A percentile compares a stretch with the other conserved stretches of the same genome.
Conservation (phyloP, 1,140 invertebrate species). For the Penaeus japonicus region DNA sequence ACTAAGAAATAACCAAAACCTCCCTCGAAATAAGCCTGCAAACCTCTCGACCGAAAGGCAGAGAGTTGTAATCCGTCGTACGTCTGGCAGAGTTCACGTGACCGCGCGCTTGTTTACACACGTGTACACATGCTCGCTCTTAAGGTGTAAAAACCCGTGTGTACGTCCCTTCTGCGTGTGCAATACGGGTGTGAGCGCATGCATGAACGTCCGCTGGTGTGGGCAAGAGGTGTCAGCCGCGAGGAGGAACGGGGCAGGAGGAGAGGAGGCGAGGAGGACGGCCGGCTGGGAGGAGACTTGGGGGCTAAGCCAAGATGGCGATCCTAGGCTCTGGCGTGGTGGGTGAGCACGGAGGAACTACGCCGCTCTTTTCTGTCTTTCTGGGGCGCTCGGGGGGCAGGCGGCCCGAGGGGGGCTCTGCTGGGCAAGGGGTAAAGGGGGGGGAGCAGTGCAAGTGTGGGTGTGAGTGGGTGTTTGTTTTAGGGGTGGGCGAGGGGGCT, state of each 20-base stretch:
- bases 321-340: slow-evolving; percentile 35
- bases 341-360: background rate
- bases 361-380: background rate
- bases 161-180: background rate
- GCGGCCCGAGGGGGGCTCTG: background rate
- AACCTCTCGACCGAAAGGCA: background rate
- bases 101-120: slow-evolving; percentile 47
- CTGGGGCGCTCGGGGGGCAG: background rate
- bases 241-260: background rate
- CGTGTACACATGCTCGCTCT: background rate
- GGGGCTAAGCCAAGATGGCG: slow-evolving; percentile 52
- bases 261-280: background rate
- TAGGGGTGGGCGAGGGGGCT: too few species aligned
- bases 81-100: slow-evolving; percentile 36
- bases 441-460: too few species aligned
- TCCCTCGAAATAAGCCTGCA: background rate
- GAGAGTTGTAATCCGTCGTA: background rate
- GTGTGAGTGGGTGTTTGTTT: too few species aligned
- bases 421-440: too few species aligned
- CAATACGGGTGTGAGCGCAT: background rate
- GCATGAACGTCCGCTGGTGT: background rate
- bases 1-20: too few species aligned
- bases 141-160: background rate
- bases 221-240: background rate
- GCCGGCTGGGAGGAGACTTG: slow-evolving; percentile 20